Evolutionary conservation across 2,797 vertebrate genomes (phyloP), one percentile per base, ranked within the genome.

Genomic region (Geotrypetes seraphini): DNA sequence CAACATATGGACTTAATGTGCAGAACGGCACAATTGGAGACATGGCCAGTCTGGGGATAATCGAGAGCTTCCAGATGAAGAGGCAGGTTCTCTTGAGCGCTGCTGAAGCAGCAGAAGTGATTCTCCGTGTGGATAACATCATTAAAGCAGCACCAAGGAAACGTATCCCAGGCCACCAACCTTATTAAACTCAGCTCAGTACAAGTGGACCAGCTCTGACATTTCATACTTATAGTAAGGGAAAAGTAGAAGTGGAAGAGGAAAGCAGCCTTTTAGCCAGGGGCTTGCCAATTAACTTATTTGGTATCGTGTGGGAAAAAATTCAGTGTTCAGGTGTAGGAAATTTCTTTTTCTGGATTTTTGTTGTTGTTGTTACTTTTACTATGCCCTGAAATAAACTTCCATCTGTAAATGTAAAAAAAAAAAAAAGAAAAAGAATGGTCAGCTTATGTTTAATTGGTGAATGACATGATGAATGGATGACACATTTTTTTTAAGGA

Each of bases 1-100:
- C 9, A 33, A 89, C 79, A 3, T 85, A 63, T 0, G 96, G 96
- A 10, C 79, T 99, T 33, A 85, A 94, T 99, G 67, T 99, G 94
- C 73, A 30, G n/a, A 79, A 86, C 19, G 92, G 90, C 29, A 36
- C 46, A 0, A 73, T 95, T 33, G 92, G 88, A 5, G 78, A 92
- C 78, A 97, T 99, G 96, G 63, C 60, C 2, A 30, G 56, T 16
- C 52, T 97, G 57, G 92, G 93, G 5, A 53, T 97, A 55, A 95
- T 93, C 0, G 94, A 97, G 79, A 96, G 93, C 12, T 97, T 97
- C 78, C 91, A 95, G 57, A 94, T 99, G 50, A 99, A 99, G 73
- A 84, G 90, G 2, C 96, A 97, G 54, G 89, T 99, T 49, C 60
- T 99, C 73, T 73, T 97, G 43, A 97, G 92, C 0, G 94, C 96